These are phyloP conservation scores for Busseola fusca DNA, from an alignment of 2,888 invertebrate species.

Conservation along the genomic window DNA sequence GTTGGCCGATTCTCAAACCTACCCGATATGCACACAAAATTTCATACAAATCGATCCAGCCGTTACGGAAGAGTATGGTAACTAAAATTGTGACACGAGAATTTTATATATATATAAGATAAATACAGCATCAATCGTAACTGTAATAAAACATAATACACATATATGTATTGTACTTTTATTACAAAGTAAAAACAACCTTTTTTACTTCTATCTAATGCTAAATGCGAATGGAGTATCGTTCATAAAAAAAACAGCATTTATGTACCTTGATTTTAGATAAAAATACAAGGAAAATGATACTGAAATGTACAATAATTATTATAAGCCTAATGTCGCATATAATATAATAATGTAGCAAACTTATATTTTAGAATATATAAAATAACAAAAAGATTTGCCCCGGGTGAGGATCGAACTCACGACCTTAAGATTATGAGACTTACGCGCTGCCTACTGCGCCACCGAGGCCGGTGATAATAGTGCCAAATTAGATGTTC, in stretches of 20 bases:
- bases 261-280: background rate
- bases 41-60: too few relatives aligned
- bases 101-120: too few relatives aligned
- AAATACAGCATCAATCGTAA: too few relatives aligned
- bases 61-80: too few relatives aligned
- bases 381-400: conserved; percentile 50
- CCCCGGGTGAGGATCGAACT: conserved; percentile 67
- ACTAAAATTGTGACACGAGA: too few relatives aligned
- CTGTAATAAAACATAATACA: too few relatives aligned
- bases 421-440: conserved; percentile 97
- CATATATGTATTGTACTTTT: too few relatives aligned
- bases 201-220: too few relatives aligned
- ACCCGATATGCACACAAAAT: too few relatives aligned
- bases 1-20: too few relatives aligned
- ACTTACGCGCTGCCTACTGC: conserved; percentile 97
- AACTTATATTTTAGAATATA: background rate
- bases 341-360: background rate
- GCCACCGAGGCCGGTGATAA: conserved; percentile 91
- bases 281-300: conserved; percentile 11
- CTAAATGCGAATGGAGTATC: too few relatives aligned
- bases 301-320: background rate
- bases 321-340: background rate
- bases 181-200: too few relatives aligned
- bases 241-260: background rate
- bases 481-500: conserved; percentile 14